A percentile compares a stretch with the other conserved stretches of the same genome.
phyloP scores from a whole-genome alignment of 2,888 invertebrate genomes.

The Eilema depressum region DNA sequence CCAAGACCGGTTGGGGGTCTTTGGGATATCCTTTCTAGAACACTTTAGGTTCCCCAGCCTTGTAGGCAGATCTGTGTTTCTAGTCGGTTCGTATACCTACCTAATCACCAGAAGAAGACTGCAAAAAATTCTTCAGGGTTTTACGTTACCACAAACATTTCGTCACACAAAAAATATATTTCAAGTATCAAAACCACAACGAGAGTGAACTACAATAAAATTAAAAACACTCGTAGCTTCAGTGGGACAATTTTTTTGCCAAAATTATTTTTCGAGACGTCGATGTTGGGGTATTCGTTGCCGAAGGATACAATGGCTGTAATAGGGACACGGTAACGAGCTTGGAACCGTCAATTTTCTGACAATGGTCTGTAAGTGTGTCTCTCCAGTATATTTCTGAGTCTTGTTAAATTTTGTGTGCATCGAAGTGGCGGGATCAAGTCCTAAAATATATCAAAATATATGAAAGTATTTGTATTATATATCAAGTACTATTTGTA shows the following conservation, averaged over 20 bases:
- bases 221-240: background rate
- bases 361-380: conserved; percentile 27
- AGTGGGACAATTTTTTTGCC: background rate
- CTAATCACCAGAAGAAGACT: too few species aligned
- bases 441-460: too few species aligned
- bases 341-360: conserved; percentile 26
- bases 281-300: conserved; percentile 3
- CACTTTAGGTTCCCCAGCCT: too few species aligned
- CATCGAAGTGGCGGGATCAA: background rate
- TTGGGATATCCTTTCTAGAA: too few species aligned
- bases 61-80: too few species aligned
- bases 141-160: background rate
- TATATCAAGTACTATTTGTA: too few species aligned
- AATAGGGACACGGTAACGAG: conserved; percentile 42
- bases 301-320: conserved; percentile 9
- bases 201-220: background rate
- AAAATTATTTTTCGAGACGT: conserved; percentile 13
- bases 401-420: conserved; percentile 8
- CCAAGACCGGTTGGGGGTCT: too few species aligned
- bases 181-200: background rate
- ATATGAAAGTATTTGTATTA: background rate
- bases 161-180: background rate
- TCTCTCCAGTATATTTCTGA: conserved; percentile 22
- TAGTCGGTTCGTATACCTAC: too few species aligned
- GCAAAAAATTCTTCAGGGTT: background rate